Percentiles rank a stretch among this genome's conserved stretches.
These are phyloP conservation scores for Liodrosophila aerea DNA, from an alignment of 2,888 invertebrate genomes.

Conservation along the genomic window DNA sequence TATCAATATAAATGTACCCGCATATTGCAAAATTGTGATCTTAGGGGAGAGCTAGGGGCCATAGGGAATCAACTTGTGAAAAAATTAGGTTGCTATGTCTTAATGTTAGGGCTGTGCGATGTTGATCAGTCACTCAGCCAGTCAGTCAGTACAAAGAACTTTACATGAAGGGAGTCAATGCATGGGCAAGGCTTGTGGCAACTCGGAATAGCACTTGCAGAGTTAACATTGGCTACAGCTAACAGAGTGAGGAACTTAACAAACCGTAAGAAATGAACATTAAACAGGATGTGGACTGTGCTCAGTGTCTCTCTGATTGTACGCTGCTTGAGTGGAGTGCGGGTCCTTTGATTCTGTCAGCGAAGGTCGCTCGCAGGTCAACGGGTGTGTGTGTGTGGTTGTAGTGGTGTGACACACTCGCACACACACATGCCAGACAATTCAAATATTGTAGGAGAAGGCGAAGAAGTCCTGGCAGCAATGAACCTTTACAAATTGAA, in stretches of 20 bases:
- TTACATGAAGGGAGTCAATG: no score
- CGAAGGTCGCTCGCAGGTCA: slow-evolving; percentile 67
- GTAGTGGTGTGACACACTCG: slow-evolving; percentile 1
- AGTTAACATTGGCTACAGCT: slow-evolving; percentile 22
- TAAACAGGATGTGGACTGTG: slow-evolving; percentile 63
- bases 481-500: slow-evolving; percentile 77
- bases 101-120: no score
- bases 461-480: slow-evolving; percentile 46
- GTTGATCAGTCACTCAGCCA: no score
- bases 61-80: no score
- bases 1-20: no score
- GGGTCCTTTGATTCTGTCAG: slow-evolving; percentile 39
- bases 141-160: no score
- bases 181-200: no score
- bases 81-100: no score
- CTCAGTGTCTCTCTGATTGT: slow-evolving; percentile 61
- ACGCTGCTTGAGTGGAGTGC: slow-evolving; percentile 38
- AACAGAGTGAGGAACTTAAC: slow-evolving; percentile 67
- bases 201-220: no score
- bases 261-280: slow-evolving; percentile 72
- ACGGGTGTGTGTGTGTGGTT: slow-evolving; percentile 29
- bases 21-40: no score
- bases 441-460: slow-evolving; percentile 50
- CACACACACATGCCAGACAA: slow-evolving; percentile 35
- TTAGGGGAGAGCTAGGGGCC: no score